These are phyloP conservation scores for Anastatus disparis DNA, from an alignment of 1,140 invertebrate species.

Conservation along the genomic window DNA sequence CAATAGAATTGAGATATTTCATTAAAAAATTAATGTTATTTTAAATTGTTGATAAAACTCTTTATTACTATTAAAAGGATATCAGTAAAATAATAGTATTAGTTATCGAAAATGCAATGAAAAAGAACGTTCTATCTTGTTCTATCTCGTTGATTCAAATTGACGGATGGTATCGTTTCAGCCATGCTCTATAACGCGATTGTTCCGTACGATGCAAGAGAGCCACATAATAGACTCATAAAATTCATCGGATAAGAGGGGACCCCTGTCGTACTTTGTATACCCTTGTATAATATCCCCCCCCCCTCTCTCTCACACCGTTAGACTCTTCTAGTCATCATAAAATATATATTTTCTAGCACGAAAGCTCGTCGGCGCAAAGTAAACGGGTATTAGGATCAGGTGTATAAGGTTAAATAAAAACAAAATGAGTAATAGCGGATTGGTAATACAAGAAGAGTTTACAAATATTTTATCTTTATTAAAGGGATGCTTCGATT, in stretches of 20 bases:
- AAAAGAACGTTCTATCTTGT: neutral
- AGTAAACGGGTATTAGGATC: constrained; percentile 9
- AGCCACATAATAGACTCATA: constrained; percentile 50
- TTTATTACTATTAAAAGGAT: no score
- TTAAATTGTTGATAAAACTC: no score
- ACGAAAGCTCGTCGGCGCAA: constrained; percentile 4
- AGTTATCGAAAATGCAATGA: neutral
- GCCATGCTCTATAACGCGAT: neutral
- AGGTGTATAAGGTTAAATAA: no score
- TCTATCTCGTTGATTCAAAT: constrained; percentile 3
- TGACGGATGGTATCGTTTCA: neutral
- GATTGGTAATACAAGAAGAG: no score
- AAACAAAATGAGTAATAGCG: no score
- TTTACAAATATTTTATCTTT: no score
- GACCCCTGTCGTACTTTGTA: constrained; percentile 39
- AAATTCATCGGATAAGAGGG: constrained; percentile 44
- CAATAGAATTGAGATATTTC: no score
- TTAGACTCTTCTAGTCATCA: constrained; percentile 28
- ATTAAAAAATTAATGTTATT: no score
- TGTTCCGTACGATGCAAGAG: constrained; percentile 43
- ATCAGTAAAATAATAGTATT: no score
- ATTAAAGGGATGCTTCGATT: no score
- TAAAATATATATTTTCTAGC: constrained; percentile 45
- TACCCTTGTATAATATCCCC: constrained; percentile 36
- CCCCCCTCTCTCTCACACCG: no score